Evolutionary conservation across 2,888 invertebrate genomes (phyloP).

Genomic region (Callyntrura sp.): DNA sequence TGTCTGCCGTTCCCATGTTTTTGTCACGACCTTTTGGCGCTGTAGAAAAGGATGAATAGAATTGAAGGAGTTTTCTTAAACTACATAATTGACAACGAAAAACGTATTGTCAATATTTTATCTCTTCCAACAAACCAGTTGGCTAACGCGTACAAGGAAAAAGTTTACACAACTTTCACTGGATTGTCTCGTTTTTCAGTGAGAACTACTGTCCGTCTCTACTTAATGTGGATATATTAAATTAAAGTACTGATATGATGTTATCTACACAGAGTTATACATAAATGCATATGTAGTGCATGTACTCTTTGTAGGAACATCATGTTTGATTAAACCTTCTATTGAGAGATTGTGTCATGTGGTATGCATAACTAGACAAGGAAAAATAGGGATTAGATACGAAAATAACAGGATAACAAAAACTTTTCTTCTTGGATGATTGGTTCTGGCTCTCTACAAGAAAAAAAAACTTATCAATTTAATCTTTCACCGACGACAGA

Average conservation of each 20-base stretch:
- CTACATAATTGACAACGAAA: no score
- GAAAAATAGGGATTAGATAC: no score
- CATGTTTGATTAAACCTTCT: no score
- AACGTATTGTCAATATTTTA: not conserved
- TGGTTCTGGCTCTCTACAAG: conserved; percentile 17
- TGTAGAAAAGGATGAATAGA: not conserved
- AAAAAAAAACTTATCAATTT: conserved; percentile 5
- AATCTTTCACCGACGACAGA: not conserved
- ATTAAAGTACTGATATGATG: no score
- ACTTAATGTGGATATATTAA: no score
- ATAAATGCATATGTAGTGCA: no score
- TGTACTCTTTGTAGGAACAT: no score
- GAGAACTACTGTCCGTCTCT: no score
- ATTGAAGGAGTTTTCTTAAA: not conserved
- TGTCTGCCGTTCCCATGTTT: not conserved
- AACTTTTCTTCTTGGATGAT: conserved; percentile 75
- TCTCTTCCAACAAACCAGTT: not conserved
- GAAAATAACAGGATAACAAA: not conserved
- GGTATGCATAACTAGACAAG: not conserved
- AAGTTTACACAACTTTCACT: not conserved
- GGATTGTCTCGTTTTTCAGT: no score
- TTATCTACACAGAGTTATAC: no score
- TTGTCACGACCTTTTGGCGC: not conserved
- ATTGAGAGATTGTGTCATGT: not conserved
- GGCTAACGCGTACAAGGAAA: not conserved